These are phyloP conservation scores for Spodoptera exigua DNA, from an alignment of 2,888 invertebrate species.

Conservation along the genomic window DNA sequence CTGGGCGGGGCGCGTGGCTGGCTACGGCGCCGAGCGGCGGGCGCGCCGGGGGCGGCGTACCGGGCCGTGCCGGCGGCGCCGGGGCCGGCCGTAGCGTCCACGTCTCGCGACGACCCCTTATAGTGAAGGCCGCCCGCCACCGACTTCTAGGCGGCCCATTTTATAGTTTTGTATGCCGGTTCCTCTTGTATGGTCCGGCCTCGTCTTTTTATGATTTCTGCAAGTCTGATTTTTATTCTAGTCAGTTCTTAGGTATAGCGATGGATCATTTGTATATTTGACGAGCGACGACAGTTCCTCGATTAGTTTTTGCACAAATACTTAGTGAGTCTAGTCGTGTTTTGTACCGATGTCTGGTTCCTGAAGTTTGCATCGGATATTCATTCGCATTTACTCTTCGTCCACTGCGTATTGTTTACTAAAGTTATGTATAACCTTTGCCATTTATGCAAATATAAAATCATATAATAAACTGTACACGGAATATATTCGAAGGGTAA, in stretches of 20 bases:
- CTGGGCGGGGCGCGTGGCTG: conserved; percentile 33
- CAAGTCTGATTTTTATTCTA: conserved; percentile 81
- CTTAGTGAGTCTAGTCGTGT: conserved; percentile 39
- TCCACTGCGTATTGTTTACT: conserved; percentile 61
- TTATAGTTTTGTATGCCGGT: conserved; percentile 58
- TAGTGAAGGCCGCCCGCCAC: conserved; percentile 75
- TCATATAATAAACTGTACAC: conserved; percentile 62
- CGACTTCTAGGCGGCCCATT: conserved; percentile 62
- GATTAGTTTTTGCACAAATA: conserved; percentile 69
- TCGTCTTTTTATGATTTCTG: conserved; percentile 61
- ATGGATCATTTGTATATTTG: conserved; percentile 50
- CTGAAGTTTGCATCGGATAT: conserved; percentile 35
- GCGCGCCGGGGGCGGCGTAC: conserved; percentile 37
- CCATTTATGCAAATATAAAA: conserved; percentile 52
- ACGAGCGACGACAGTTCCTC: conserved; percentile 57
- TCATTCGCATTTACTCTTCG: conserved; percentile 66
- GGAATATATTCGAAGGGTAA: conserved; percentile 71
- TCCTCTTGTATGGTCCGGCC: conserved; percentile 28
- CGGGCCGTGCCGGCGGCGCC: conserved; percentile 45
- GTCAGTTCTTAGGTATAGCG: conserved; percentile 68
- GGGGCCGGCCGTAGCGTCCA: conserved; percentile 54
- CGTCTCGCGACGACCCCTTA: conserved; percentile 75
- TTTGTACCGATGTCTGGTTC: conserved; percentile 37
- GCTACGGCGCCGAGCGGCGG: conserved; percentile 27
- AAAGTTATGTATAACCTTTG: conserved; percentile 33